phyloP scores from a whole-genome alignment of 2,113 vertebrate genomes.

The Antechinus flavipes region DNA sequence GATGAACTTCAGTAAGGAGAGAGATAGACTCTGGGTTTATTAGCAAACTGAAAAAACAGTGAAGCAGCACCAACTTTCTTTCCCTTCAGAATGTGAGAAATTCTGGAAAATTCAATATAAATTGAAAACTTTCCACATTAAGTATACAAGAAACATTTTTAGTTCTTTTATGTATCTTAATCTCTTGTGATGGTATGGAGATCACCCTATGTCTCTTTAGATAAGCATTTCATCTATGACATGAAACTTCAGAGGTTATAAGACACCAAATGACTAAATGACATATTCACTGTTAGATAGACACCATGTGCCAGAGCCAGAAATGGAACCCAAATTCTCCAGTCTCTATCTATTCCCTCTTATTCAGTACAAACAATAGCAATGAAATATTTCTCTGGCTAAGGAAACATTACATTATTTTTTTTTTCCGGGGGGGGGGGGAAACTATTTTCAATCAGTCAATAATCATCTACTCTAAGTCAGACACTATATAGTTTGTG shows the following conservation, averaged over 20 bases:
- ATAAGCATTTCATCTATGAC: no score
- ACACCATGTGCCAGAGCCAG: background rate
- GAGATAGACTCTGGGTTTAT: background rate
- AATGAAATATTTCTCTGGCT: background rate
- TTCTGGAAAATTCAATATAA: rapidly evolving
- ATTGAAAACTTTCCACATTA: background rate
- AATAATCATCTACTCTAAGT: background rate
- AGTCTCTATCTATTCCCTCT: background rate
- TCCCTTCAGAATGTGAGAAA: background rate
- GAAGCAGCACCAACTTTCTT: background rate
- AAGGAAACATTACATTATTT: background rate
- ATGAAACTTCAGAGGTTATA: no score
- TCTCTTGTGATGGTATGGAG: background rate
- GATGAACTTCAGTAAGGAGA: background rate
- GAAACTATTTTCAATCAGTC: background rate
- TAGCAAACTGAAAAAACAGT: background rate
- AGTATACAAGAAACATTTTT: background rate
- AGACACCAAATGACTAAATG: no score
- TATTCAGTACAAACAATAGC: background rate
- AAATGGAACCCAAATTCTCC: background rate
- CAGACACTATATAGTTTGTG: background rate
- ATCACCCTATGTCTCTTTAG: background rate
- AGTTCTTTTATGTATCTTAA: background rate
- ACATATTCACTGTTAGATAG: background rate
- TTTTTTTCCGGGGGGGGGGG: no score